These are phyloP conservation scores for Lasiurus cinereus DNA, from an alignment of 2,113 vertebrate genomes.

Conservation along the genomic window DNA sequence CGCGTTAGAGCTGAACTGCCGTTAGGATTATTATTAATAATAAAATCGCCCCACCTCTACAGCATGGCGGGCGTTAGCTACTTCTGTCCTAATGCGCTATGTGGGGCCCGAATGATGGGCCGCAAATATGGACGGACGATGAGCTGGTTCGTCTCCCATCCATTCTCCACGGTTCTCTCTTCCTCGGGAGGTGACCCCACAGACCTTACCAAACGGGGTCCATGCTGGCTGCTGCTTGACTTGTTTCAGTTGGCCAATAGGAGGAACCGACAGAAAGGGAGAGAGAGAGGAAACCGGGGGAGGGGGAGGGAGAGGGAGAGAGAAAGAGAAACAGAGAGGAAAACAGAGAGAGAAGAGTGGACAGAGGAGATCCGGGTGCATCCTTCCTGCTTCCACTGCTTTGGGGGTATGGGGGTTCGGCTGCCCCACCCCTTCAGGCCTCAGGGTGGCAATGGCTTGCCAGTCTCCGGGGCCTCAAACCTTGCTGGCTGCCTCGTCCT, in stretches of 20 bases:
- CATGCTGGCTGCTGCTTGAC: background rate
- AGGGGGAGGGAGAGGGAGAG: background rate
- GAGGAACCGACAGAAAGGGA: background rate
- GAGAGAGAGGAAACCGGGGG: too few relatives aligned
- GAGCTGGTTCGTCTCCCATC: background rate
- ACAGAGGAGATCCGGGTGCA: fast-evolving
- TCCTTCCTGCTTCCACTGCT: too few relatives aligned
- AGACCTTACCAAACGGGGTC: background rate
- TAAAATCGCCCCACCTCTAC: background rate
- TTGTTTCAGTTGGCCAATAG: background rate
- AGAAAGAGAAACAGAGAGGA: background rate
- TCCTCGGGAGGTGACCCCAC: background rate
- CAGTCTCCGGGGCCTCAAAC: background rate
- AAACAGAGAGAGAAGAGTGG: background rate
- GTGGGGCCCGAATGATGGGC: background rate
- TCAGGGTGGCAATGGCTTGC: background rate
- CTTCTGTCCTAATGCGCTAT: background rate
- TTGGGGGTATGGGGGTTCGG: too few relatives aligned
- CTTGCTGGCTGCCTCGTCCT: background rate
- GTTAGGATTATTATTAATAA: background rate
- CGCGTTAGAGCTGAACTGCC: background rate
- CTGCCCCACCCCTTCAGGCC: background rate
- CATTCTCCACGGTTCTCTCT: background rate
- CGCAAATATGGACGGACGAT: fast-evolving
- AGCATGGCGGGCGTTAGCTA: background rate